Percentiles rank a stretch among this genome's conserved stretches.
Evolutionary conservation across 1,140 invertebrate species (phyloP).

Genomic region (Daktulosphaira vitifoliae): DNA sequence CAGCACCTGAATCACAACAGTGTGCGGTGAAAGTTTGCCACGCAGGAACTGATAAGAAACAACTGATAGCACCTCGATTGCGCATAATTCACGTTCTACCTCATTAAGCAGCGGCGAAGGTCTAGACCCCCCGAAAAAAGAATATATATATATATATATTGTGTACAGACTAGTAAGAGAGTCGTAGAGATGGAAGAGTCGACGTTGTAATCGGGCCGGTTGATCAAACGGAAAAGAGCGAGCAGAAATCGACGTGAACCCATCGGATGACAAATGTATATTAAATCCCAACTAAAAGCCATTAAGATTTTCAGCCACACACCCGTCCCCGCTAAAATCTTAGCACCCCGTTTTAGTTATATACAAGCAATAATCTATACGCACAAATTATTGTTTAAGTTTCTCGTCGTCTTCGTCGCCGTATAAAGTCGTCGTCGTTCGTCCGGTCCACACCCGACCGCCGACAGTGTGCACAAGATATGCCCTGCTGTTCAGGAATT

Average conservation of each 20-base stretch:
- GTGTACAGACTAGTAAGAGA: neutral
- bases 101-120: constrained; percentile 14
- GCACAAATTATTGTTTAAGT: constrained; percentile 32
- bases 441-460: too few relatives aligned
- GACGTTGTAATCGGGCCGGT: constrained; percentile 22
- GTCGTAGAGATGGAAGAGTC: neutral
- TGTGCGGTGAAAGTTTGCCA: constrained; percentile 26
- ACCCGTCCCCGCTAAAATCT: constrained; percentile 9
- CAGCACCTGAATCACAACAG: constrained; percentile 24
- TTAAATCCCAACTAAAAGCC: constrained; percentile 34
- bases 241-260: constrained; percentile 32
- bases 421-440: too few relatives aligned
- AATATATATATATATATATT: neutral
- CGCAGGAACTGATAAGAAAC: constrained; percentile 30
- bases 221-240: constrained; percentile 27
- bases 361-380: neutral
- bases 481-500: constrained; percentile 23
- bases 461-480: neutral
- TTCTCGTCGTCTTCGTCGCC: constrained; percentile 13
- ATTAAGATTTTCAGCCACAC: constrained; percentile 2
- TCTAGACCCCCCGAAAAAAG: neutral
- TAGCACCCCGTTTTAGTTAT: constrained; percentile 9
- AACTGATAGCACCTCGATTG: constrained; percentile 32
- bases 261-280: constrained; percentile 31
- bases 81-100: constrained; percentile 32